Percentiles rank a stretch among this genome's conserved stretches.
Evolutionary conservation across 2,888 invertebrate species (phyloP).

Genomic region (Nudaria mundana): DNA sequence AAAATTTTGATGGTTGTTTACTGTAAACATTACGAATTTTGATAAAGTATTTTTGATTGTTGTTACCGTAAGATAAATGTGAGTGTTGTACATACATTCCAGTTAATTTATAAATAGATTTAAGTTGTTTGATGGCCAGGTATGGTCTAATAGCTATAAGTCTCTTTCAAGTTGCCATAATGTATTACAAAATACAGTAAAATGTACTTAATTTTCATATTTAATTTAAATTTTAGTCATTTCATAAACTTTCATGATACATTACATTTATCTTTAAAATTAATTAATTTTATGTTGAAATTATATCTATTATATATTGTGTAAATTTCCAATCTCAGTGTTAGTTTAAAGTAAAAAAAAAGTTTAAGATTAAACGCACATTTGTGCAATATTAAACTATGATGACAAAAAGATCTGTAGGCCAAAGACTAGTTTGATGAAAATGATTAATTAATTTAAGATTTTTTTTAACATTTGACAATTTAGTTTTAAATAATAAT

Average conservation of each 20-base stretch:
- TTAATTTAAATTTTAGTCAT: constrained; percentile 30
- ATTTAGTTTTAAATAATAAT: constrained; percentile 40
- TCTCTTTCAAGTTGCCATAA: constrained; percentile 70
- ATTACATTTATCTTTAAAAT: too few relatives aligned
- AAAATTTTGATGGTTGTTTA: constrained; percentile 50
- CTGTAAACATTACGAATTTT: constrained; percentile 46
- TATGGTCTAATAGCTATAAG: constrained; percentile 36
- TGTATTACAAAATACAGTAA: constrained; percentile 51
- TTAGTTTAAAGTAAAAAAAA: constrained; percentile 41
- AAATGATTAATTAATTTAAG: constrained; percentile 39
- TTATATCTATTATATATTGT: constrained; percentile 30
- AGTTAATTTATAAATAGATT: constrained; percentile 45
- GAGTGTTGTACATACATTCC: constrained; percentile 64
- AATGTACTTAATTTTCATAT: constrained; percentile 69
- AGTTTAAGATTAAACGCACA: constrained; percentile 38
- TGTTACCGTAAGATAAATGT: constrained; percentile 66
- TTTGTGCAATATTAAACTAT: constrained; percentile 53
- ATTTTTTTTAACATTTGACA: constrained; percentile 47
- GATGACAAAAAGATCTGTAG: constrained; percentile 66
- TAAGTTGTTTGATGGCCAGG: constrained; percentile 43
- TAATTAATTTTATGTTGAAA: constrained; percentile 33
- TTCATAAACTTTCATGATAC: constrained; percentile 31
- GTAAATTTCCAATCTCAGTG: constrained; percentile 53
- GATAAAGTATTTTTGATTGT: constrained; percentile 62
- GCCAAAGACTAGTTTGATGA: constrained; percentile 73